Percentiles rank a stretch among this genome's conserved stretches.
These are phyloP conservation scores for Mormyrus hasselquistii DNA, from an alignment of 2,797 vertebrate genomes.

Conservation along the genomic window DNA sequence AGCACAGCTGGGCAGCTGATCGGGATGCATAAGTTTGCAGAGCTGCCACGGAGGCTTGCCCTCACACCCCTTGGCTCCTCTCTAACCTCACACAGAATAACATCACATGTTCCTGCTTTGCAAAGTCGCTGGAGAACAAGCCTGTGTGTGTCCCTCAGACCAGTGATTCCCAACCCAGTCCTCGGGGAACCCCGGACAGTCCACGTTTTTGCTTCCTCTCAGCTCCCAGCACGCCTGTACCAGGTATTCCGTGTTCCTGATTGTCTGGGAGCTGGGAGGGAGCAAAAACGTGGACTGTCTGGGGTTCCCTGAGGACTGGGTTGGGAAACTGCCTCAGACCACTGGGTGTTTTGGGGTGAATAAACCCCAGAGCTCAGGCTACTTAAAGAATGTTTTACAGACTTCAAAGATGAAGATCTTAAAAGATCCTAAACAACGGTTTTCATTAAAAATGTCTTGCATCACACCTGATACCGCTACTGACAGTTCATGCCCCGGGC, in stretches of 20 bases:
- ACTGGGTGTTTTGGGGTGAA: neutral
- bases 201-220: neutral
- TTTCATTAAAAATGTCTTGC: neutral
- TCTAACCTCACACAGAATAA: neutral
- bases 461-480: neutral
- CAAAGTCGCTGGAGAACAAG: neutral
- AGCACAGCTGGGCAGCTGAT: neutral
- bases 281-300: neutral
- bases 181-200: neutral
- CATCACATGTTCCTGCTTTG: slow-evolving; percentile 15
- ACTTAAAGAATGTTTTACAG: neutral
- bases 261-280: neutral
- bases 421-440: neutral
- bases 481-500: neutral
- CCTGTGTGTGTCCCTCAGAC: neutral
- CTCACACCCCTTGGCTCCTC: neutral
- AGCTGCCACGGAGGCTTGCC: neutral
- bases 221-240: neutral
- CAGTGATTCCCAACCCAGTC: neutral
- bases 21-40: neutral
- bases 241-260: neutral
- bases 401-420: neutral
- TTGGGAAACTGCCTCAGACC: neutral
- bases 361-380: neutral
- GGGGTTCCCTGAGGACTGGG: neutral